Percentiles rank a stretch among this genome's conserved stretches.
Conservation (phyloP, 2,888 invertebrate genomes). For the Flabesymbios commensalis region DNA sequence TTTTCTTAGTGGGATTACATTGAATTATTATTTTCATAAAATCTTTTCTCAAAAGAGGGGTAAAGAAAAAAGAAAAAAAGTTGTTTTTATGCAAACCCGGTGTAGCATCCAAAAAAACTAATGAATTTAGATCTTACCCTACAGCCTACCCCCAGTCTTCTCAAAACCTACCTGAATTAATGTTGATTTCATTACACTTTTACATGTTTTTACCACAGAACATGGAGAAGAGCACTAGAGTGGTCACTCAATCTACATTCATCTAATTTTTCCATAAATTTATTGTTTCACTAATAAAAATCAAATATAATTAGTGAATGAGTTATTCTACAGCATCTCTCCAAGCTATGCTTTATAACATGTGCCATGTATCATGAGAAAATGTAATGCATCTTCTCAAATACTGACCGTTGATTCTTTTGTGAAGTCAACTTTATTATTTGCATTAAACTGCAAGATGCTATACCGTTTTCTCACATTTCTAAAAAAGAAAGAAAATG, state of each 20-base stretch:
- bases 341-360: not conserved
- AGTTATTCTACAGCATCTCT: not conserved
- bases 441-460: constrained; percentile 28
- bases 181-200: too few relatives aligned
- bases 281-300: not conserved
- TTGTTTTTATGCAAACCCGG: too few relatives aligned
- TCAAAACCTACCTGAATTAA: too few relatives aligned
- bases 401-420: constrained; percentile 26
- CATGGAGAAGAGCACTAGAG: too few relatives aligned
- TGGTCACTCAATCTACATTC: too few relatives aligned
- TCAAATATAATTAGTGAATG: not conserved
- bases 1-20: too few relatives aligned
- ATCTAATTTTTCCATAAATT: not conserved
- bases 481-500: not conserved
- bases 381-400: too few relatives aligned
- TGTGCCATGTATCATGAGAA: not conserved
- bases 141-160: too few relatives aligned
- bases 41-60: not conserved
- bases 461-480: constrained; percentile 22
- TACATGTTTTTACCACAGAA: too few relatives aligned
- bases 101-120: too few relatives aligned
- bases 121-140: too few relatives aligned
- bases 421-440: constrained; percentile 32
- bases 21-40: not conserved
- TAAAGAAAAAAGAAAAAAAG: not conserved